Evolutionary conservation across 2,888 invertebrate species (phyloP).

Genomic region (Congeria kusceri): DNA sequence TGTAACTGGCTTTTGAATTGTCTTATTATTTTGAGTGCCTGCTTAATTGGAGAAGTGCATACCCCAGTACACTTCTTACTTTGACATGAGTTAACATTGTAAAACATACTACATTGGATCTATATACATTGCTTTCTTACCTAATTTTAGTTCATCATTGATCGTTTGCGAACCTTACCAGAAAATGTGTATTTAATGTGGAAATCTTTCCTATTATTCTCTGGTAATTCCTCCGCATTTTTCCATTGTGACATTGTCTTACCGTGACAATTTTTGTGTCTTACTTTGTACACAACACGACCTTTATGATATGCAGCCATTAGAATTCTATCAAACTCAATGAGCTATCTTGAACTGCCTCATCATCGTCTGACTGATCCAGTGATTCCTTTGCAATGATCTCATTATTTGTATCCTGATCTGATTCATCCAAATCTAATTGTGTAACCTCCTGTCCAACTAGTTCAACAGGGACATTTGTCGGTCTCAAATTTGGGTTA

Average conservation of each 20-base stretch:
- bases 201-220: conserved; percentile 17
- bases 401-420: not conserved
- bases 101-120: too few relatives aligned
- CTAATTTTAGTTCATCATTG: too few relatives aligned
- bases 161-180: conserved; percentile 12
- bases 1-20: too few relatives aligned
- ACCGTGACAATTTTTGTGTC: not conserved
- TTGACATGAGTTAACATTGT: too few relatives aligned
- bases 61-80: too few relatives aligned
- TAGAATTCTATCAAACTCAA: conserved; percentile 14
- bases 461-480: conserved; percentile 9
- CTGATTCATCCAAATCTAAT: conserved; percentile 22
- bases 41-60: too few relatives aligned
- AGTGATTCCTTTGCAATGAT: not conserved
- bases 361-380: too few relatives aligned
- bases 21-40: too few relatives aligned
- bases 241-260: not conserved
- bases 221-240: conserved; percentile 9
- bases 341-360: not conserved
- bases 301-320: conserved; percentile 11
- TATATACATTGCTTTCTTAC: too few relatives aligned
- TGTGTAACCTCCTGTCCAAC: not conserved
- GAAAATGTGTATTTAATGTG: conserved; percentile 29
- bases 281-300: conserved; percentile 5
- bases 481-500: conserved; percentile 39